Base-by-base conservation (phyloP, 2,113 vertebrate genomes). In the Cyprichromis sp. region DNA sequence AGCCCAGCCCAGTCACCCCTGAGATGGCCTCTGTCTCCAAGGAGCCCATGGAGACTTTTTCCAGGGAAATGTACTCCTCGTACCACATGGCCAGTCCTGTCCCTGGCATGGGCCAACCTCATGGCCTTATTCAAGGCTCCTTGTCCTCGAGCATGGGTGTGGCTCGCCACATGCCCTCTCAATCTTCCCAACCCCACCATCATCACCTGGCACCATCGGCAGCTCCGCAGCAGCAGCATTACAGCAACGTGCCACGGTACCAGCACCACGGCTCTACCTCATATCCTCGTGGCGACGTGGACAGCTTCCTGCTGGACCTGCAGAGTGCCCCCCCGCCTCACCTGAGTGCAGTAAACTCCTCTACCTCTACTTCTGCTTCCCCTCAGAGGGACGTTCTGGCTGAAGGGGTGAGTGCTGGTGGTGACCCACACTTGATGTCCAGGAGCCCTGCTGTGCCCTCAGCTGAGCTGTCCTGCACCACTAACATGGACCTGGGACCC, bases 261-360 rank as follows among this genome's bases (percentile, higher is more conserved):
- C 98, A 98, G 95, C 97, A 98, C 66, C 97, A 98, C 66, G 97
- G 97, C 95, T 98, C 97, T 98, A 99, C 98, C 98, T 99, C 98
- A 97, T 99, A 98, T 95, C 93, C 98, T 92, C 98, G 98, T 93
- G 93, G 96, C 10, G 98, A 99, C 93, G 97, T 98, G 97, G 98
- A 99, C 96, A 98, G 97, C 95, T 98, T 98, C 92, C 94, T 99
- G 96, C 96, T 98, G 86, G 98, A 99, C 95, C 97, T 98, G 91
- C 98, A 98, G 94, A 98, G 97, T 84, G 97, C 97, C 84, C 97
- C 98, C 57, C 97, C 98, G 47, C 93, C 96, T 11, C 95, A 96
- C 61, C 96, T 97, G 47, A 96, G 97, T 31, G 94, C 97, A 21
- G 97, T 97, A 92, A 97, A 95, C 61, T 91, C 95, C 78, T 91